Conservation (phyloP, 2,888 invertebrate genomes). For the Epistrophella euchroma region DNA sequence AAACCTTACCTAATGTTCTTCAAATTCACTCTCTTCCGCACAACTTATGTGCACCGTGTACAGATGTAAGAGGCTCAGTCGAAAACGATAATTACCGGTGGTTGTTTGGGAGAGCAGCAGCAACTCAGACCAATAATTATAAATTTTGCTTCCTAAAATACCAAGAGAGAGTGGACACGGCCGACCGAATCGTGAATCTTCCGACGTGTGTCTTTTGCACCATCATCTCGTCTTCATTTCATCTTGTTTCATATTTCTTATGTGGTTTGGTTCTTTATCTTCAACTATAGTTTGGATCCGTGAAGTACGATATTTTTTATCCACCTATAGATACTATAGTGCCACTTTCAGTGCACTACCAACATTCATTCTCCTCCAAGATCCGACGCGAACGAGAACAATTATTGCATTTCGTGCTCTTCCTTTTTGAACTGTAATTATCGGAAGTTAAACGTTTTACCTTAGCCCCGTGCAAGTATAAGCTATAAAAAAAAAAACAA, state of each 20-base stretch:
- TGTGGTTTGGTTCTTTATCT: conserved; percentile 69
- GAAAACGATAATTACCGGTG: conserved; percentile 83
- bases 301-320: conserved; percentile 47
- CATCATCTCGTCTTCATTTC: conserved; percentile 64
- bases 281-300: conserved; percentile 49
- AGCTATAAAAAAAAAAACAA: conserved; percentile 22
- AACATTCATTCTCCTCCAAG: conserved; percentile 69
- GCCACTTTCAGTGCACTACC: conserved; percentile 62
- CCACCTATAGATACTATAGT: conserved; percentile 51
- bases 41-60: conserved; percentile 68
- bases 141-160: conserved; percentile 61
- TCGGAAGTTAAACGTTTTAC: conserved; percentile 74
- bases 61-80: conserved; percentile 78
- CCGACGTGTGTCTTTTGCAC: conserved; percentile 68
- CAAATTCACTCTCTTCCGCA: conserved; percentile 76
- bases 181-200: conserved; percentile 31
- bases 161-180: conserved; percentile 66
- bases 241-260: conserved; percentile 63
- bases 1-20: conserved; percentile 72
- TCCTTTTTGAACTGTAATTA: conserved; percentile 75
- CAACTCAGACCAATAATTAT: conserved; percentile 71
- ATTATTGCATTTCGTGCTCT: conserved; percentile 75
- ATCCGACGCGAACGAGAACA: conserved; percentile 74
- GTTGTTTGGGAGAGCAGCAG: conserved; percentile 79
- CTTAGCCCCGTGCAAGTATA: conserved; percentile 66